A percentile compares a stretch with the other conserved stretches of the same genome.
Evolutionary conservation across 2,113 vertebrate species (phyloP).

Genomic region (Odocoileus virginianus): DNA sequence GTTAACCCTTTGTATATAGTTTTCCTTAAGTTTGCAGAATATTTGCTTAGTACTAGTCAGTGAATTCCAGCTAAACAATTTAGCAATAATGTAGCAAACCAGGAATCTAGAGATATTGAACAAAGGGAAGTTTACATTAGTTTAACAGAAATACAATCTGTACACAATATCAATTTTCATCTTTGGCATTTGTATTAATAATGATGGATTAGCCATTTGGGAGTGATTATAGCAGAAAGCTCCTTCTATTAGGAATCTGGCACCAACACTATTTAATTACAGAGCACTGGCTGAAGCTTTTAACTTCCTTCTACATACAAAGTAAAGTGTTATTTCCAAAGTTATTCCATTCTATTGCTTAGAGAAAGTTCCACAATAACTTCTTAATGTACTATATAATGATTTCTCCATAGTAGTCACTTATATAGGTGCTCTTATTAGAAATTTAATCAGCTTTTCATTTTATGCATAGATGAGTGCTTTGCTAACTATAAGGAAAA

Average conservation of each 20-base stretch:
- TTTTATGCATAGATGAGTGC: neutral
- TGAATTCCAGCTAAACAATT: neutral
- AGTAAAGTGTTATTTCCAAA: neutral
- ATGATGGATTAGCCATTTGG: neutral
- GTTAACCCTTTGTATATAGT: neutral
- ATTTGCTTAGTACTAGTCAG: neutral
- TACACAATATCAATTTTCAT: neutral
- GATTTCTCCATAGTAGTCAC: neutral
- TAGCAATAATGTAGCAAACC: neutral
- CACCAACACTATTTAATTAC: neutral
- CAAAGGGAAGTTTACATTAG: neutral
- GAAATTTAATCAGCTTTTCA: conserved; percentile 26
- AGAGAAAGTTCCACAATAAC: neutral
- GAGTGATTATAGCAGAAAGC: neutral
- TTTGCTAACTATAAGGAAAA: neutral
- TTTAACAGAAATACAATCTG: neutral
- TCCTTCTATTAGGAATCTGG: neutral
- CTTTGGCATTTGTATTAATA: neutral
- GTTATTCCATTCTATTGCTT: neutral
- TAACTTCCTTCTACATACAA: neutral
- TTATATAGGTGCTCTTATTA: conserved; percentile 33
- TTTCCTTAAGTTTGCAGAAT: neutral
- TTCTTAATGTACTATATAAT: neutral
- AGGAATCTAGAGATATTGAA: neutral
- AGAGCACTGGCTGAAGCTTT: neutral